These are phyloP conservation scores for Oreonectes daqikongensis DNA, from an alignment of 2,797 vertebrate genomes.

Conservation along the genomic window DNA sequence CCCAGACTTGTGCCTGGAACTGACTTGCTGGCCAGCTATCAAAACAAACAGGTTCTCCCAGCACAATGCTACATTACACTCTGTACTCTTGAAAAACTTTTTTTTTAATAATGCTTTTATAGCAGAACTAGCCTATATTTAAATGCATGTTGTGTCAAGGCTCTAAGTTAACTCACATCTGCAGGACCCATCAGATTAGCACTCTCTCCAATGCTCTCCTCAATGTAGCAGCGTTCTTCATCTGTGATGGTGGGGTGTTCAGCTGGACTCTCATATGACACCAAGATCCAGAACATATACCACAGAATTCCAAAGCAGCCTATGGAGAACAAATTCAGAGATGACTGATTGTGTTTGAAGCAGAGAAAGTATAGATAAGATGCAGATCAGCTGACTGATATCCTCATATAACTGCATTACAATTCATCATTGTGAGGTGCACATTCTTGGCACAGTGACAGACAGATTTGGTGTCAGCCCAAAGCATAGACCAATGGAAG, in stretches of 20 bases:
- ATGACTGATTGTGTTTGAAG: neutral
- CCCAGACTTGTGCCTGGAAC: neutral
- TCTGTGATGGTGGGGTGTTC: constrained; percentile 92
- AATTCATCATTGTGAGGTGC: neutral
- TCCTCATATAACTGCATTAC: constrained; percentile 5
- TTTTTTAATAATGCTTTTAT: neutral
- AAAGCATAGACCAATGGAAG: constrained; percentile 64
- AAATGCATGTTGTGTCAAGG: neutral
- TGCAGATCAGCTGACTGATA: constrained; percentile 7
- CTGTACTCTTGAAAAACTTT: neutral
- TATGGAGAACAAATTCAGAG: constrained; percentile 60
- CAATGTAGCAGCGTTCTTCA: constrained; percentile 95
- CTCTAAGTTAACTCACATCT: constrained; percentile 80
- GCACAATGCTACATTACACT: neutral
- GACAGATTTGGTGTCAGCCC: constrained; percentile 35
- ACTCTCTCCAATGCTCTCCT: constrained; percentile 97
- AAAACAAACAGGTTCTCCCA: neutral
- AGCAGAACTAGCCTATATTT: neutral
- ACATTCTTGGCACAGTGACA: constrained; percentile 23
- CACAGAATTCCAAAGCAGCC: constrained; percentile 92
- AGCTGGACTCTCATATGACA: constrained; percentile 96
- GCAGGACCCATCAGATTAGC: constrained; percentile 86
- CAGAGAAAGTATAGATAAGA: neutral
- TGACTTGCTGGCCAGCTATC: neutral
- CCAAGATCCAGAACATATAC: constrained; percentile 97